phyloP scores from a whole-genome alignment of 2,113 vertebrate species.

The Larimichthys polyactis region DNA sequence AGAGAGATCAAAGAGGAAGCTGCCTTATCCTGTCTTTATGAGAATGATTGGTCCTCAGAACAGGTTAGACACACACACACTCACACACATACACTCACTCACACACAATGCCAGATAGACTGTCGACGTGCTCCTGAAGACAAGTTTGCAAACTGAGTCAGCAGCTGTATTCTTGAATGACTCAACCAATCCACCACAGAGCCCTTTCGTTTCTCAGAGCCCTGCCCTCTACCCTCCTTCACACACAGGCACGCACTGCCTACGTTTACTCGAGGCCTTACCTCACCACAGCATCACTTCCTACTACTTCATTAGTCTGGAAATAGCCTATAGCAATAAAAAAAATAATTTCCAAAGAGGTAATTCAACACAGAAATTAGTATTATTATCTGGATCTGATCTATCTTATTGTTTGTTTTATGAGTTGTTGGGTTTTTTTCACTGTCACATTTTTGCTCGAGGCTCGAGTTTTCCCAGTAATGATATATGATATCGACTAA shows the following conservation, averaged over 20 bases:
- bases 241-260: conserved; percentile 45
- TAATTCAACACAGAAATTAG: background rate
- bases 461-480: background rate
- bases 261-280: conserved; percentile 34
- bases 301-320: conserved; percentile 36
- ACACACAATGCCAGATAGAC: conserved; percentile 23
- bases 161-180: conserved; percentile 75
- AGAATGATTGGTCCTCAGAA: conserved; percentile 16
- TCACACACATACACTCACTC: background rate
- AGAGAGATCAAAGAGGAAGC: background rate
- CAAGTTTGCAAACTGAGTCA: conserved; percentile 76
- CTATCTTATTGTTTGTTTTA: background rate
- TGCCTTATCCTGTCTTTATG: background rate
- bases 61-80: conserved; percentile 6
- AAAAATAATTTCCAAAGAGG: conserved; percentile 13
- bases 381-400: background rate
- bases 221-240: conserved; percentile 64
- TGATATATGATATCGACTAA: background rate
- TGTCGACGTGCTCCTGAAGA: conserved; percentile 51
- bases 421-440: background rate
- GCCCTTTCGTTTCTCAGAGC: conserved; percentile 69
- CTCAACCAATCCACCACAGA: conserved; percentile 69
- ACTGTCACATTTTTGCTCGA: background rate
- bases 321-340: conserved; percentile 23
- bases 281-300: conserved; percentile 74